These are phyloP conservation scores for Noctua fimbriata DNA, from an alignment of 2,888 invertebrate genomes.

Conservation along the genomic window DNA sequence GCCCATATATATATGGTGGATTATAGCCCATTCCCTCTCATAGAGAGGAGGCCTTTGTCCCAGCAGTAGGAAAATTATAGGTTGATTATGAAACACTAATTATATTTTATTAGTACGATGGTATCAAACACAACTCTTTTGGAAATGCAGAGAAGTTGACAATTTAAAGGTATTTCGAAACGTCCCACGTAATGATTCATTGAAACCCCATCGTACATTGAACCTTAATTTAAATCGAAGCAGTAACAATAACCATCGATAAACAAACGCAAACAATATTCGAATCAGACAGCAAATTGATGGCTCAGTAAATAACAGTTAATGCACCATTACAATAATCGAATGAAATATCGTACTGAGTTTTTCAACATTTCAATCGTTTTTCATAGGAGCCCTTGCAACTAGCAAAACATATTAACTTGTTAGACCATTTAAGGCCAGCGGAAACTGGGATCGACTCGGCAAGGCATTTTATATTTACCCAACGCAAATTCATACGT, in stretches of 20 bases:
- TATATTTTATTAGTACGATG: neutral
- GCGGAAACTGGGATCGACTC: neutral
- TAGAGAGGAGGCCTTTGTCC: no score
- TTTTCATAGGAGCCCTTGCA: neutral
- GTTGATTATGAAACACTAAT: no score
- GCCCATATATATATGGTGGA: no score
- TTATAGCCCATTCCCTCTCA: no score
- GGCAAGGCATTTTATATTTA: no score
- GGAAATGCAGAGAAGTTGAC: neutral
- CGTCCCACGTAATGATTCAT: neutral
- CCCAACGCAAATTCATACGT: neutral
- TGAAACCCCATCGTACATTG: constrained; percentile 11
- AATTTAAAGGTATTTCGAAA: neutral
- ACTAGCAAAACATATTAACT: neutral
- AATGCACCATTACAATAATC: constrained; percentile 38
- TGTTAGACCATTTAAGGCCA: neutral
- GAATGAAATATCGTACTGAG: constrained; percentile 36
- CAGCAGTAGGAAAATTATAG: no score
- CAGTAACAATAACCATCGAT: constrained; percentile 28
- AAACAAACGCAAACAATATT: constrained; percentile 41
- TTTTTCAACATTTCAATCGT: constrained; percentile 23
- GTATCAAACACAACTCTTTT: neutral
- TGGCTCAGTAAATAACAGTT: constrained; percentile 32
- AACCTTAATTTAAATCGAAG: constrained; percentile 30
- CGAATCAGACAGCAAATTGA: constrained; percentile 38